Evolutionary conservation across 2,888 invertebrate genomes (phyloP), one percentile per base, ranked within the genome.

Genomic region (Heliconius aoede): DNA sequence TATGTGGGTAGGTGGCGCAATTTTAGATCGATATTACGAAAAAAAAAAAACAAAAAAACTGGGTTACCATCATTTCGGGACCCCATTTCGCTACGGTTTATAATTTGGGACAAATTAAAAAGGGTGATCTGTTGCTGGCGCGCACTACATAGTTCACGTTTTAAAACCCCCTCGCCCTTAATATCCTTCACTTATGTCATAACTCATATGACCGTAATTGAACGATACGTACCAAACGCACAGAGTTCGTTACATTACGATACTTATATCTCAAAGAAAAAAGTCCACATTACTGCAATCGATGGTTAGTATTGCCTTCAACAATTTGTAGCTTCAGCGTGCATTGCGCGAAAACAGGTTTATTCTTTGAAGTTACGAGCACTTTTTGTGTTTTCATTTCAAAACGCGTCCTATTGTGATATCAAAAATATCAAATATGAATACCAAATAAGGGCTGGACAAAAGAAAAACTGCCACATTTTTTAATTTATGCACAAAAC

Each of bases 391-490:
- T 92, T 91, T 91, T 89, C 90, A 86, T 91, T 90, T 88, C 86
- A 90, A 89, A 91, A 90, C 87, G 86, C 90, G 86, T 85, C 86
- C 89, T 92, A 92, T 94, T 94, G 93, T 94, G 89, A 89, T 91
- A 91, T 87, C 92, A 90, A 91, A n/a, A 94, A 91, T 91, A 91
- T 92, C 92, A 92, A 94, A 94, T 92, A 94, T 94, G 94, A 94
- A 94, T 94, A 94, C 94, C 92, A 94, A 94, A 94, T 94, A 92
- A 94, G 94, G 94, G 94, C 91, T 90, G 89, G 91, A 93, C 93
- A 94, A 94, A 93, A 93, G 93, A 92, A 93, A 90, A 91, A 91
- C 90, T 91, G 93, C 89, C 93, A 92, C 89, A 89, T 88, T 91
- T 93, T n/a, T 94, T 94, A 94, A 94, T 94, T 93, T 94, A 94